Conservation (phyloP, 2,888 invertebrate genomes). For the Lasiommata megera region DNA sequence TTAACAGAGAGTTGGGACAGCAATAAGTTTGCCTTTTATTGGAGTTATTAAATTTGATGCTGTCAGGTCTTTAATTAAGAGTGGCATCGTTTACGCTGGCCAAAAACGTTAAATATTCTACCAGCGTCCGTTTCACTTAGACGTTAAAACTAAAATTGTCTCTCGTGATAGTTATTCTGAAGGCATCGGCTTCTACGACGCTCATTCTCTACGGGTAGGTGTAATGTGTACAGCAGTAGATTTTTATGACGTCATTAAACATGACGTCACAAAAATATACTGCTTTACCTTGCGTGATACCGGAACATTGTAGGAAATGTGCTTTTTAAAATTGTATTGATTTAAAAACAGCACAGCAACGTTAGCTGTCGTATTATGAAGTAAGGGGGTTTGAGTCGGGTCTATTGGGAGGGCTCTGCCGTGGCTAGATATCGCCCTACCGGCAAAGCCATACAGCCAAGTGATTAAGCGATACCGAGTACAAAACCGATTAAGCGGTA, state of each 20-base stretch:
- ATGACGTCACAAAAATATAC: too few species aligned
- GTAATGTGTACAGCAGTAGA: not conserved
- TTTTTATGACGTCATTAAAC: not conserved
- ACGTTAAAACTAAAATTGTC: conserved; percentile 21
- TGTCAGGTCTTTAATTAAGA: conserved; percentile 18
- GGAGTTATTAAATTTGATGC: conserved; percentile 14
- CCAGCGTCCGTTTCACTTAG: conserved; percentile 16
- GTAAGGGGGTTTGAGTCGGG: too few species aligned
- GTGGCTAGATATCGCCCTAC: too few species aligned
- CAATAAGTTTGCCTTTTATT: not conserved
- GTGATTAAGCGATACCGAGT: not conserved
- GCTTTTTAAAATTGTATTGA: too few species aligned
- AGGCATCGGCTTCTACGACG: not conserved
- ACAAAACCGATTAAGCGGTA: too few species aligned
- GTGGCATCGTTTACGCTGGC: conserved; percentile 8
- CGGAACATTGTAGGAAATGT: too few species aligned
- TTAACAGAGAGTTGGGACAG: not conserved
- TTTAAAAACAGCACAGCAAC: too few species aligned
- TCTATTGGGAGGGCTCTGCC: too few species aligned
- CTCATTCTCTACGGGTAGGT: not conserved
- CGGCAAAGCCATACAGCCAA: not conserved
- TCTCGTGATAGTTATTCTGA: conserved; percentile 12
- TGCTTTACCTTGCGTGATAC: too few species aligned
- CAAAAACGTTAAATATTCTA: conserved; percentile 17
- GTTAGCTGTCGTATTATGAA: too few species aligned